Base-by-base conservation (phyloP, 64 coral and sea anemone genomes). In the Hydrozoanthus tunicans region DNA sequence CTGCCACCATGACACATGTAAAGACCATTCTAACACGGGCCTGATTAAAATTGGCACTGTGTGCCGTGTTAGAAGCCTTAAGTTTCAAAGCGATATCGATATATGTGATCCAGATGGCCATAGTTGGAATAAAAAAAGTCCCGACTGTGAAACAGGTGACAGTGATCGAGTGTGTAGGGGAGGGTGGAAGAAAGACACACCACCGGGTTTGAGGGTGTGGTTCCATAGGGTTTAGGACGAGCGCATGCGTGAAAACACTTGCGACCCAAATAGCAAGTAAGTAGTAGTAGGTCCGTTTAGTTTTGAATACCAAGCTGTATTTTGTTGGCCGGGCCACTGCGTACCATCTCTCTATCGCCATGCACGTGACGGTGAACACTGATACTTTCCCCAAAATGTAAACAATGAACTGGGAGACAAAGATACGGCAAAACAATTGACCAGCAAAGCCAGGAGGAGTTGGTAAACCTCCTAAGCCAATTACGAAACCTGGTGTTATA, bases 1-100 rank as follows among this genome's bases (percentile, higher is more conserved):
- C 61, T 4, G 92, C 77, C 51, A 93, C 85, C 8, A 93, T 51
- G 27, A 89, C 79, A 27, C 92, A 89, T 86, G 80, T 93, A 64
- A 83, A 77, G 53, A 81, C 7, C 56, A 93, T 77, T n/a, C 53
- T 81, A 11, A 82, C 23, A n/a, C 92, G 84, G 5, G 80, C 81
- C 10, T 53, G 59, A 14, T 55, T 80, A 20, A 59, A 68, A 4
- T 56, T 58, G 6, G 20, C 53, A n/a, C 59, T 89, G 26, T 59
- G 51, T 11, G 7, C 58, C 64, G 54, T 52, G 0, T 25, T 6
- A 8, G 84, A 81, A 12, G 9, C 69, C 58, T 27, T 89, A 6
- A 89, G 62, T 23, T 70, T 69, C 6, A 89, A 5, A 5, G 85
- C 55, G 25, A 93, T 89, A 17, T 94, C 86, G 0, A 89, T 63